A percentile compares a stretch with the other conserved stretches of the same genome.
These are phyloP conservation scores for Epinotia brunnichana DNA, from an alignment of 2,888 invertebrate species.

Conservation along the genomic window DNA sequence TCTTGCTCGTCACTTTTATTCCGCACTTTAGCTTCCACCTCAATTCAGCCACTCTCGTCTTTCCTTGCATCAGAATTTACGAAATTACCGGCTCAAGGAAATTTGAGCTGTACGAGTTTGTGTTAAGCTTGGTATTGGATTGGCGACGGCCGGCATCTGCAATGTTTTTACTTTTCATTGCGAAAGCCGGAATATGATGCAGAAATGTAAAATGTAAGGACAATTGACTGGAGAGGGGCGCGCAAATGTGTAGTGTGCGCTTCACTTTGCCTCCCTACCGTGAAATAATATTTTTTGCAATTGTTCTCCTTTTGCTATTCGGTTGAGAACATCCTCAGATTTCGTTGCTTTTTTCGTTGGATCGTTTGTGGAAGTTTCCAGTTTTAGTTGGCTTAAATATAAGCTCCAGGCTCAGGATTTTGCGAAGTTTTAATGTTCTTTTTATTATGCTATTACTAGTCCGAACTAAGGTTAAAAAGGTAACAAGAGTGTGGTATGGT, in stretches of 20 bases:
- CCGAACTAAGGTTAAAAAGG: neutral
- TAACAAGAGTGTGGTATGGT: too few relatives aligned
- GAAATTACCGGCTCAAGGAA: conserved; percentile 49
- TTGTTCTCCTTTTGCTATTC: conserved; percentile 45
- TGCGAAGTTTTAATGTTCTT: conserved; percentile 8
- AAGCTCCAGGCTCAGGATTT: neutral
- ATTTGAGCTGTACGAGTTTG: conserved; percentile 49
- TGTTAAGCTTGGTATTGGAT: conserved; percentile 48
- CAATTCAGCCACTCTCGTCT: conserved; percentile 79
- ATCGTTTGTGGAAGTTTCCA: conserved; percentile 28
- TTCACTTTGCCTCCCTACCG: conserved; percentile 51
- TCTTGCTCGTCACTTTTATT: conserved; percentile 78
- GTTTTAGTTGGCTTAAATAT: conserved; percentile 17
- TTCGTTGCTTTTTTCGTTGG: conserved; percentile 31
- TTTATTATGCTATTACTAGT: neutral
- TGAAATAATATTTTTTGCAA: conserved; percentile 41
- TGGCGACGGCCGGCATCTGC: conserved; percentile 53
- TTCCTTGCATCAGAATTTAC: conserved; percentile 76
- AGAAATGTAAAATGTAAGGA: conserved; percentile 81
- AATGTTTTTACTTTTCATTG: conserved; percentile 81
- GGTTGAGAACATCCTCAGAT: conserved; percentile 40
- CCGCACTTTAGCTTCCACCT: conserved; percentile 79
- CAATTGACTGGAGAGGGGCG: conserved; percentile 74
- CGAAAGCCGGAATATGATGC: conserved; percentile 78
- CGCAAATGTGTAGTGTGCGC: conserved; percentile 68